A percentile compares a stretch with the other conserved stretches of the same genome.
Conservation (phyloP, 2,797 vertebrate species). For the Aeoliscus strigatus region DNA sequence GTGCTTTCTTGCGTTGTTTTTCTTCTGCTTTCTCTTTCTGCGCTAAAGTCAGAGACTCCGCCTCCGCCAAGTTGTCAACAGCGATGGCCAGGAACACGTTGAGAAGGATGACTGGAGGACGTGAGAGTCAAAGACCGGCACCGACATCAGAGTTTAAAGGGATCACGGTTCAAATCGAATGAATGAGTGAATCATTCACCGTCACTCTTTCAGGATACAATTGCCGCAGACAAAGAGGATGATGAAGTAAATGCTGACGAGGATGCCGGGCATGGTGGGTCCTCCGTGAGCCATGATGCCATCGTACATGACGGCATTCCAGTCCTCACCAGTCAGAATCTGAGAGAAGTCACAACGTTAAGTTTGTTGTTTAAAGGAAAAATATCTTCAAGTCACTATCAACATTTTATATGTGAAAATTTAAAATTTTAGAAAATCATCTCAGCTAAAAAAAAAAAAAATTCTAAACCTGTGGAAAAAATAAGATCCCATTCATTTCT, state of each 20-base stretch:
- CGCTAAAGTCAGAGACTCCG: slow-evolving; percentile 87
- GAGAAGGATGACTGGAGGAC: slow-evolving; percentile 82
- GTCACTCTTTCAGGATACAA: too few species aligned
- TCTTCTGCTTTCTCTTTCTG: slow-evolving; percentile 92
- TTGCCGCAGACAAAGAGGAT: slow-evolving; percentile 80
- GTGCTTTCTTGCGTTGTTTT: slow-evolving; percentile 82
- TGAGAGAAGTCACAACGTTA: too few species aligned
- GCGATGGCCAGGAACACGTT: slow-evolving; percentile 94
- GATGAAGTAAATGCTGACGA: slow-evolving; percentile 77
- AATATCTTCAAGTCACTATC: too few species aligned
- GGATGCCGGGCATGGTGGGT: slow-evolving; percentile 74
- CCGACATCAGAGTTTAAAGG: too few species aligned
- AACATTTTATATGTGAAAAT: too few species aligned
- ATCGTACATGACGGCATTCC: slow-evolving; percentile 79
- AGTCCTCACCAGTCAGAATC: slow-evolving; percentile 78
- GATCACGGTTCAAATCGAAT: too few species aligned
- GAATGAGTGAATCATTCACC: too few species aligned
- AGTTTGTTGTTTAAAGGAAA: too few species aligned
- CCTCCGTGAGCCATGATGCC: slow-evolving; percentile 78
- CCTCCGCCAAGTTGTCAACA: slow-evolving; percentile 90
- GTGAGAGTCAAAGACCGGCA: slow-evolving; percentile 46
- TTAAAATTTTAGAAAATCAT: too few species aligned
- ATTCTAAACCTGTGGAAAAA: too few species aligned
- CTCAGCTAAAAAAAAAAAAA: too few species aligned
- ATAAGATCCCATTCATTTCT: too few species aligned